phyloP scores from a whole-genome alignment of 92 coral and sea anemone genomes.

The Chrysogorgia sp. region DNA sequence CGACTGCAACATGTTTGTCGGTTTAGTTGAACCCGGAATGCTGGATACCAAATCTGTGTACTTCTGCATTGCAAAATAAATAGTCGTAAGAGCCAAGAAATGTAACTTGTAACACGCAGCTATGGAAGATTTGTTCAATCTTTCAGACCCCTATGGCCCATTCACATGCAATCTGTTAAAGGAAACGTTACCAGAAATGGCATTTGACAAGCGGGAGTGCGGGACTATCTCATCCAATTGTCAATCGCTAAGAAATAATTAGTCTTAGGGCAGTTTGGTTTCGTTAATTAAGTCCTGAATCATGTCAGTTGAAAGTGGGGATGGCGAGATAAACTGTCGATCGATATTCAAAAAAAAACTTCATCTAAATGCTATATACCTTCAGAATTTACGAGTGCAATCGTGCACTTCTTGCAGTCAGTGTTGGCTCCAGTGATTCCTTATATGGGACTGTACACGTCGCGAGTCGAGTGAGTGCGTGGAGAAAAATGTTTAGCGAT shows the following conservation, averaged over 20 bases:
- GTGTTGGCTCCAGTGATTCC: too few species aligned
- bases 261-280: constrained; percentile 42
- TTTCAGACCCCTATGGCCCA: constrained; percentile 30
- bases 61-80: constrained; percentile 72
- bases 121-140: constrained; percentile 7
- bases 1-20: constrained; percentile 61
- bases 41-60: constrained; percentile 83
- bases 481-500: constrained; percentile 13
- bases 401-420: too few species aligned
- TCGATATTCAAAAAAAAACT: background rate
- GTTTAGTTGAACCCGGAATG: constrained; percentile 69
- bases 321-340: constrained; percentile 33
- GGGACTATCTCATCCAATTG: constrained; percentile 51
- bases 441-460: constrained; percentile 6
- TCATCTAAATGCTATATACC: background rate
- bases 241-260: constrained; percentile 53
- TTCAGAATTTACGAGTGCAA: too few species aligned
- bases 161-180: constrained; percentile 47
- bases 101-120: constrained; percentile 8
- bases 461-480: constrained; percentile 3
- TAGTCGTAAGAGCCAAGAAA: background rate
- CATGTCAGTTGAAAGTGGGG: constrained; percentile 34
- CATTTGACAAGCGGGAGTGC: constrained; percentile 45
- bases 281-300: constrained; percentile 39
- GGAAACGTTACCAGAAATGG: constrained; percentile 45